Evolutionary conservation across 2,888 invertebrate genomes (phyloP).

Genomic region (Acanthosoma haemorrhoidale): DNA sequence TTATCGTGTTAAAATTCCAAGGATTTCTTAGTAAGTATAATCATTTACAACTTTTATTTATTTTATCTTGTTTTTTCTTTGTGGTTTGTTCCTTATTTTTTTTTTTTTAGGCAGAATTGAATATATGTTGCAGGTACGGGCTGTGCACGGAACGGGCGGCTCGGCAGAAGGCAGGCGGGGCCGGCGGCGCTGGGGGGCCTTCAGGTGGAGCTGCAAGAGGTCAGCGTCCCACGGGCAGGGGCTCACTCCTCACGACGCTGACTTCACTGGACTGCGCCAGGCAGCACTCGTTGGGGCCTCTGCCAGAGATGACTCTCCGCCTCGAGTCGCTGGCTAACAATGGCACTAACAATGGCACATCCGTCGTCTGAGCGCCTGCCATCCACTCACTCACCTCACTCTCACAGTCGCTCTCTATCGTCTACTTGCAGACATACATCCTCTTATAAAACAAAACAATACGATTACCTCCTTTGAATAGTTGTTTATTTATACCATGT

Average conservation of each 20-base stretch:
- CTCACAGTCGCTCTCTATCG: neutral
- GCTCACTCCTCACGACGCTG: constrained; percentile 47
- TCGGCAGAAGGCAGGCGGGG: constrained; percentile 40
- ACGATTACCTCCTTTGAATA: too few relatives aligned
- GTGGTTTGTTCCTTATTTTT: too few relatives aligned
- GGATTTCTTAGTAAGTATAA: too few relatives aligned
- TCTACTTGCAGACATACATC: too few relatives aligned
- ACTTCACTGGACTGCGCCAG: constrained; percentile 45
- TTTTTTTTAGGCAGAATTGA: too few relatives aligned
- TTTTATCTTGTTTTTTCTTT: too few relatives aligned
- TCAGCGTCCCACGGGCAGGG: constrained; percentile 43
- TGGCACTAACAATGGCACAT: constrained; percentile 3
- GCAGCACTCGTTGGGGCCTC: constrained; percentile 23
- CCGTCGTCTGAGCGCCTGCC: neutral
- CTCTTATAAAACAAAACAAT: too few relatives aligned
- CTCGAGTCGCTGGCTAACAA: constrained; percentile 5
- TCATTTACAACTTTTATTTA: too few relatives aligned
- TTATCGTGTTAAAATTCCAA: too few relatives aligned
- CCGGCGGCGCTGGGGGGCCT: constrained; percentile 47
- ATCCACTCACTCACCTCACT: neutral
- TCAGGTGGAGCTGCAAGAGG: constrained; percentile 45
- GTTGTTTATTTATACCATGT: neutral
- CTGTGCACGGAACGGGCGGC: constrained; percentile 49
- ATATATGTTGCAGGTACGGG: constrained; percentile 44
- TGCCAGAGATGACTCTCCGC: constrained; percentile 2